Base-by-base conservation (phyloP, 2,888 invertebrate genomes). In the Cactoblastis cactorum region DNA sequence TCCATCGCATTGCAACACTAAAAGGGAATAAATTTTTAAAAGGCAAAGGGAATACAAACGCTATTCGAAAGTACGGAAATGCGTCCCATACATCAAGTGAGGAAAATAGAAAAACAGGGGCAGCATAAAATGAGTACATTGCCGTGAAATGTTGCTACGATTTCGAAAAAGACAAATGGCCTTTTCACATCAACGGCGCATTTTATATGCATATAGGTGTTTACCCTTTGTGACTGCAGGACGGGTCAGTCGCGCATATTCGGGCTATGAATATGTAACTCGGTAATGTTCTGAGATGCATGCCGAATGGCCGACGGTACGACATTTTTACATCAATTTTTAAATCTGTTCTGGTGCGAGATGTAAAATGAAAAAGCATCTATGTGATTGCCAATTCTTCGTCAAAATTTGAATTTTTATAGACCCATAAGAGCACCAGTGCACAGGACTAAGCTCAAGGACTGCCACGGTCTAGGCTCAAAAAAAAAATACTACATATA, bases 61-160 rank as follows among this genome's bases (percentile, higher is more conserved):
- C 77, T 80, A 80, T 83, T 79, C 80, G 81, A 81, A 86, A 85
- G 83, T 86, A 78, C 82, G 84, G 87, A 87, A 86, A 85, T 83
- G 81, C 83, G 83, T 83, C 83, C 78, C 83, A 88, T 88, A 85
- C 77, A 85, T 87, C 86, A 86, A 82, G 80, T 65, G 79, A 75
- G 75, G 66, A 74, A 83, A 84, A 86, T 83, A 86, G 84, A 87
- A 85, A 85, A 84, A 86, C 77, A 82, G 74, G 74, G 75, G 72
- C 64, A 69, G 72, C 76, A 82, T 81, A 82, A 83, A 85, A 80
- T 82, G 80, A 78, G 78, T 81, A 82, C 79, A 79, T 79, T 66
- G 69, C 70, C 64, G 77, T 82, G 79, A 84, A 80, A 83, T 83
- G 82, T 83, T 75, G 77, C 80, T 80, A 77, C 81, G 77, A 80